Base-by-base conservation (phyloP, 2,113 vertebrate species). In the Gadus chalcogrammus region DNA sequence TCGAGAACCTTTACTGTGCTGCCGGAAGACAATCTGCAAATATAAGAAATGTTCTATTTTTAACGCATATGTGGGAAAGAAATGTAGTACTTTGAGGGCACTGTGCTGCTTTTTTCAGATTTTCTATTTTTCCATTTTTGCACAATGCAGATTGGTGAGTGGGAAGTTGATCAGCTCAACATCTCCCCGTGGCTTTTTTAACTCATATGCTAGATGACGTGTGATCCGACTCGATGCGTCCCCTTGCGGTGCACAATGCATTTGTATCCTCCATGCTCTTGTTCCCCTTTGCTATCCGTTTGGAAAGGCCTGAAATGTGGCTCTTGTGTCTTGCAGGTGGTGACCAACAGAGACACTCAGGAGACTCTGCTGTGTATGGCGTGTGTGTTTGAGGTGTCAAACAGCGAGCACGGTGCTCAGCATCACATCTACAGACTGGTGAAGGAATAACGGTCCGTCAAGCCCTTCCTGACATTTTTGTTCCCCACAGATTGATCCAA, bases 391-490 rank as follows among this genome's bases (percentile, higher is more conserved):
- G 97, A 99, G 85, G 97, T 99, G 73, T 99, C 97, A 0, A 99
- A 99, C 94, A 99, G 97, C 52, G 97, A 99, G 85, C 97, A 99
- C 1, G 97, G 97, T 69, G 97, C 97, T 84, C 97, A 99, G 85
- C 97, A 99, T 91, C 97, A 98, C 69, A 98, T 98, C 94, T 99
- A 99, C 94, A 94, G 97, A 93, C 94, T 99, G 90, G 95, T 99
- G 88, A 99, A 99, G 88, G 97, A 99, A 92, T 99, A 93, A 98
- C 88, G 42, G 3, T 28, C 67, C 52, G 72, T 1, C 12, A n/a
- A 8, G 80, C 52, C 53, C 8, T 48, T 48, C 42, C 42, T 48
- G 42, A 48, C 35, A 20, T 20, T n/a, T 52, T 65, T 27, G 24
- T 35, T 31, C 17, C 11, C 4, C 16, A 90, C 75, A 94, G 94